Evolutionary conservation across 2,113 vertebrate genomes (phyloP), one percentile per base, ranked within the genome.

Genomic region (Pitta sordida): DNA sequence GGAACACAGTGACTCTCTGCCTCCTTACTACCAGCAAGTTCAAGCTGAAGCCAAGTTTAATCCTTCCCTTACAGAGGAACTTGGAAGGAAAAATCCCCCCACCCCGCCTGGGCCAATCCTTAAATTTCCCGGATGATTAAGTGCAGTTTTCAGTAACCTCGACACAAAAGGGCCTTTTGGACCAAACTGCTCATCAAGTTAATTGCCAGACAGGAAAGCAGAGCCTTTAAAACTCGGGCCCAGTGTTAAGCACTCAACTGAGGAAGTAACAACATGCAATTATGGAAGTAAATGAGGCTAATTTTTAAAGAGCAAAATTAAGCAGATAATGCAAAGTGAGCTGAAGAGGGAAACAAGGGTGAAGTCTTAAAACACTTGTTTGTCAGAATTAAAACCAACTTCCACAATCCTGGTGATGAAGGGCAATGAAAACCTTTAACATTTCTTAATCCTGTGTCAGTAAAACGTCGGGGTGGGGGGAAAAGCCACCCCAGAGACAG

Each of bases 401-500:
- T 60, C 36, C n/a, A 43, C 1, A 34, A 34, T 32, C 48, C 63
- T 22, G 44, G 2, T 34, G 53, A 7, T 73, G 26, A 88, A 88
- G 30, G 15, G 65, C 49, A 62, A 22, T 4, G 34, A 37, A 59
- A 85, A 37, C 3, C 36, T 37, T 5, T 13, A 55, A 2, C 29
- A 10, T 30, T 51, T 64, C 65, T 73, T 21, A 32, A 34, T 30
- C 27, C 39, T 30, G 18, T 17, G 18, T 2, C 53, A 67, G n/a
- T 6, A 67, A 29, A 32, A 26, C 12, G 20, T 12, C 0, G 7
- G 29, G 9, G 12, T 13, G 6, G 18, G 6, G 18, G 0, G 16
- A 71, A 77, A 46, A 32, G 41, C 44, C 44, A 10, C 22, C 34
- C 37, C 8, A 10, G 44, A 76, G 39, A 75, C 16, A 32, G 15